Evolutionary conservation across 2,797 vertebrate genomes (phyloP), one percentile per base, ranked within the genome.

Genomic region (Antrozous pallidus): DNA sequence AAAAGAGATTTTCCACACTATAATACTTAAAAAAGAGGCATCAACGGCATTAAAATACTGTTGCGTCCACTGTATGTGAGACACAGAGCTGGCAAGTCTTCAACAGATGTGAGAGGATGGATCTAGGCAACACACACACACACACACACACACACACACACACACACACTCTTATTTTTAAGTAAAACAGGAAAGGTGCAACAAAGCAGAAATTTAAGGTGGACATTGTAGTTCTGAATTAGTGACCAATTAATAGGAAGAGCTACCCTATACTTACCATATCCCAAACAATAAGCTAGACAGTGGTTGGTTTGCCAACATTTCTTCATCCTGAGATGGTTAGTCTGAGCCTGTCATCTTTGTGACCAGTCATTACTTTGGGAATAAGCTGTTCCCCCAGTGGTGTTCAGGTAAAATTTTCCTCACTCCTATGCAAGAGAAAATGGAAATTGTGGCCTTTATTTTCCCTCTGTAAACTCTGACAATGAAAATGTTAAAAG

Each of bases 351-450:
- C 26, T 26, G 40, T 65, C 56, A 16, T 93, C n/a, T 36, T 82
- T 20, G 18, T 49, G 73, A 58, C 17, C n/a, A 71, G 20, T 40
- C 49, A 74, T 88, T 33, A 79, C 31, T 79, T 79, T 51, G 18
- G 38, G n/a, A 91, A 83, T 70, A 83, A 83, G 16, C 7, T 10
- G 51, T 42, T 70, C 63, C 78, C 8, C 33, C 70, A 86, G 9
- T 61, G 28, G 54, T 77, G 67, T 77, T 74, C 22, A 80, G 40
- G 77, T 88, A 80, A 93, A 90, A 93, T 56, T 69, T 31, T n/a
- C 22, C 61, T 95, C 70, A 56, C 36, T 80, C 18, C 4, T 87
- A 83, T 49, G 6, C 56, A 49, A 84, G 6, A 88, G 42, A 82
- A 40, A 75, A 3, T 47, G 18, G 18, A 84, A 42, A 42, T 42